Conservation (phyloP, 2,888 invertebrate genomes). For the Colostygia pectinataria region DNA sequence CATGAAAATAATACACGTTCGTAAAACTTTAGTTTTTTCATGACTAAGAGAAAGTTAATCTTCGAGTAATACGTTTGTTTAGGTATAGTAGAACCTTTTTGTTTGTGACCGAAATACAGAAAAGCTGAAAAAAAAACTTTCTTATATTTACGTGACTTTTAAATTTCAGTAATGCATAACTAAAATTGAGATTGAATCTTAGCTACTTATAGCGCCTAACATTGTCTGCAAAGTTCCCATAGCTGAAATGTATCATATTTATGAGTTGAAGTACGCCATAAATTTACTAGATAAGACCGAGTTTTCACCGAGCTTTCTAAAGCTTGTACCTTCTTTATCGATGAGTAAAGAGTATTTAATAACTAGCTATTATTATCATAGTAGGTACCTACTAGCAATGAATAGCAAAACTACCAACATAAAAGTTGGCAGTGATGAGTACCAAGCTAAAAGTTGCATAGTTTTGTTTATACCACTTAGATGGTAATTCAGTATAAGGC, state of each 20-base stretch:
- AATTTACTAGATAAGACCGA: slow-evolving; percentile 17
- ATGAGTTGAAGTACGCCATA: slow-evolving; percentile 21
- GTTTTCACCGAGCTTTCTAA: slow-evolving; percentile 16
- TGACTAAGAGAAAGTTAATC: no score
- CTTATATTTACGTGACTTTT: slow-evolving; percentile 7
- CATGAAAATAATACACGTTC: no score
- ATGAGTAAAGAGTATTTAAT: not conserved
- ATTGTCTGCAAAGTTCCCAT: slow-evolving; percentile 21
- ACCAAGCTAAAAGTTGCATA: not conserved
- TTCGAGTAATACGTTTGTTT: no score
- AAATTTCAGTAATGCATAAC: slow-evolving; percentile 16
- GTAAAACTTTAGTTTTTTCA: no score
- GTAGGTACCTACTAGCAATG: no score
- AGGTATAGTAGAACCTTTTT: no score
- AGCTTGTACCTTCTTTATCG: not conserved
- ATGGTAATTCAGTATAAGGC: no score
- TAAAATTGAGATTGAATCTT: slow-evolving; percentile 7
- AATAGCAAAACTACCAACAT: no score
- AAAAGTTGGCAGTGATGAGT: not conserved
- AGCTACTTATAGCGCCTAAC: slow-evolving; percentile 2
- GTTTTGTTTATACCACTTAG: no score
- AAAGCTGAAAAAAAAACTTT: not conserved
- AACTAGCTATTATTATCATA: no score
- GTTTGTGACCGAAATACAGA: no score
- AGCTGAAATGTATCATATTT: slow-evolving; percentile 24